Evolutionary conservation across 2,113 vertebrate species (phyloP).

Genomic region (Neogobius melanostomus): DNA sequence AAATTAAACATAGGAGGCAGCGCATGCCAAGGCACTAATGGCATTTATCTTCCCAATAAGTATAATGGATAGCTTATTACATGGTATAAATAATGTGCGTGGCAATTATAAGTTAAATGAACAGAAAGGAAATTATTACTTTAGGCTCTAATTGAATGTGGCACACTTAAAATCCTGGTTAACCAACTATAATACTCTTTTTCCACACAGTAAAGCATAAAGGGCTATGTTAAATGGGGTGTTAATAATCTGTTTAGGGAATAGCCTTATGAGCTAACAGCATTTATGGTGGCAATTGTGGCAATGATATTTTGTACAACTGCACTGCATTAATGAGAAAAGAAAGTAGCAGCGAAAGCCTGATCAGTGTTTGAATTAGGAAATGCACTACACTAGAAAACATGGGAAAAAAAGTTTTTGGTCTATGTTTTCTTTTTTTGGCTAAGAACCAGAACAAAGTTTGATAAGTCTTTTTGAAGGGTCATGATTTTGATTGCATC

Average conservation of each 20-base stretch:
- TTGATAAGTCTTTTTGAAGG: no score
- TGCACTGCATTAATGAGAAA: not conserved
- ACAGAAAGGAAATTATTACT: conserved; percentile 24
- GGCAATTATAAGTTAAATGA: conserved; percentile 28
- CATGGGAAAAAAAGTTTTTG: no score
- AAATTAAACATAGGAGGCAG: conserved; percentile 52
- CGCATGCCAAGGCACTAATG: conserved; percentile 43
- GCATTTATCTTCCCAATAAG: conserved; percentile 49
- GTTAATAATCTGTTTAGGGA: conserved; percentile 21
- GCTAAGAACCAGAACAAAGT: no score
- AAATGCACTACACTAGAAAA: not conserved
- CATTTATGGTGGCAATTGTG: conserved; percentile 4
- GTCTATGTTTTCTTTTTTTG: no score
- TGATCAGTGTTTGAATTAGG: not conserved
- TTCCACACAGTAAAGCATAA: conserved; percentile 10
- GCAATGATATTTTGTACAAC: conserved; percentile 12
- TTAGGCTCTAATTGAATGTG: conserved; percentile 19
- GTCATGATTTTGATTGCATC: no score
- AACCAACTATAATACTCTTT: conserved; percentile 9
- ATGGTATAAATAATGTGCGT: conserved; percentile 25
- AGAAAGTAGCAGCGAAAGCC: not conserved
- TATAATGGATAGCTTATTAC: conserved; percentile 46
- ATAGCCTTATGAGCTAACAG: not conserved
- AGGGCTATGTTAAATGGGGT: not conserved
- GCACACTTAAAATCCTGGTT: conserved; percentile 14